Evolutionary conservation across 2,797 vertebrate species (phyloP).

Genomic region (Urocyon cinereoargenteus): DNA sequence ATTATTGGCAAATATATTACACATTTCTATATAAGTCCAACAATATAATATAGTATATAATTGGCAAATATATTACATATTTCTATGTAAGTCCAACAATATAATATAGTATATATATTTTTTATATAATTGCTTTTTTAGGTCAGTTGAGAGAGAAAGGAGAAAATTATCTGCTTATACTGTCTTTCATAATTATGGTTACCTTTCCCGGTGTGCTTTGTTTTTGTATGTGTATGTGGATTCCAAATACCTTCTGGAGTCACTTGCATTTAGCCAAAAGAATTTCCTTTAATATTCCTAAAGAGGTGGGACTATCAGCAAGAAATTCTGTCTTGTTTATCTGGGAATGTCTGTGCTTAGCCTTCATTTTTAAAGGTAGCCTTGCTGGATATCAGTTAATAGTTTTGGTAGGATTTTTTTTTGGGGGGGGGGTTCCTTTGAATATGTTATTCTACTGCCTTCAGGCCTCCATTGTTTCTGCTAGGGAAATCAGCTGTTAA

Average conservation of each 20-base stretch:
- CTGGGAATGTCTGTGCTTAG: background rate
- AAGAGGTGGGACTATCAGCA: background rate
- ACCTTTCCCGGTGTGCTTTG: background rate
- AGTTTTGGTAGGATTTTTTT: background rate
- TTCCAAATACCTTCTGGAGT: background rate
- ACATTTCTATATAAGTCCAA: background rate
- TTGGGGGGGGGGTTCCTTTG: background rate
- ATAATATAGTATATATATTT: background rate
- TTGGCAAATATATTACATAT: background rate
- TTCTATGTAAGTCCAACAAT: background rate
- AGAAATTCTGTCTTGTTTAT: conserved; percentile 6
- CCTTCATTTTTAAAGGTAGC: background rate
- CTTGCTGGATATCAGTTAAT: background rate
- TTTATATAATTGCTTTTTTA: background rate
- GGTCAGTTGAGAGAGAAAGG: background rate
- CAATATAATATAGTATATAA: background rate
- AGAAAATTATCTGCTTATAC: background rate
- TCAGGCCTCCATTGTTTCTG: background rate
- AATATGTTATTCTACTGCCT: background rate
- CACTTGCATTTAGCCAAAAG: background rate
- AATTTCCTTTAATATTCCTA: background rate
- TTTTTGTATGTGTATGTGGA: background rate
- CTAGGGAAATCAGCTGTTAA: background rate
- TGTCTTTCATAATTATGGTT: background rate
- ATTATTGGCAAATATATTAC: background rate